Conservation (phyloP, 2,888 invertebrate genomes). For the Lepidocyrtoides sp. region DNA sequence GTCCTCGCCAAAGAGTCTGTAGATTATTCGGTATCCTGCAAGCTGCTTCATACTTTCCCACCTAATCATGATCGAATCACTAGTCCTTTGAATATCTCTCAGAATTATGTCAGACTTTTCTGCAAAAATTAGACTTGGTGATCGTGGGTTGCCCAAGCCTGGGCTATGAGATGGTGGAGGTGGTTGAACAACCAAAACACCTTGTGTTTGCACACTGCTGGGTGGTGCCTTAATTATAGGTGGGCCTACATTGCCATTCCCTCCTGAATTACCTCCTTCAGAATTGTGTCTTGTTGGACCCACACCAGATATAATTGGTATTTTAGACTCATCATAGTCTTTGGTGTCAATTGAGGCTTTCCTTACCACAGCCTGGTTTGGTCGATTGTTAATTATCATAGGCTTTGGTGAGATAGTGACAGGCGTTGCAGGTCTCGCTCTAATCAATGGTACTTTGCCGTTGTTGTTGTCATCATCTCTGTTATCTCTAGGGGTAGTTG, state of each 20-base stretch:
- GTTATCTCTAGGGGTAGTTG: conserved; percentile 30
- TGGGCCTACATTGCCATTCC: conserved; percentile 4
- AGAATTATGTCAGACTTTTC: conserved; percentile 89
- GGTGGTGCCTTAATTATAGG: conserved; percentile 54
- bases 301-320: conserved; percentile 85
- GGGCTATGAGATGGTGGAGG: conserved; percentile 69
- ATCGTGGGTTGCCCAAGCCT: conserved; percentile 86
- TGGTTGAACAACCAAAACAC: conserved; percentile 70
- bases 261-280: conserved; percentile 56
- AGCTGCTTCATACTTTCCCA: conserved; percentile 94
- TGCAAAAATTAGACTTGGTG: conserved; percentile 84
- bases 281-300: conserved; percentile 79
- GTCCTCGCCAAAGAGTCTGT: conserved; percentile 95
- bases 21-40: conserved; percentile 95
- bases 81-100: conserved; percentile 94
- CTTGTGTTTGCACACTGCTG: conserved; percentile 70
- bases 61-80: conserved; percentile 92
- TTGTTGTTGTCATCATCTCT: conserved; percentile 43
- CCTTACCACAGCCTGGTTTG: conserved; percentile 57
- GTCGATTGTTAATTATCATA: conserved; percentile 56
- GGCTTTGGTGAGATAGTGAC: conserved; percentile 69
- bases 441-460: conserved; percentile 61
- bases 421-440: conserved; percentile 66
- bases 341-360: conserved; percentile 77
- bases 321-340: conserved; percentile 84